Conservation (phyloP, 1,140 invertebrate genomes). For the Tetragnatha versicolor region DNA sequence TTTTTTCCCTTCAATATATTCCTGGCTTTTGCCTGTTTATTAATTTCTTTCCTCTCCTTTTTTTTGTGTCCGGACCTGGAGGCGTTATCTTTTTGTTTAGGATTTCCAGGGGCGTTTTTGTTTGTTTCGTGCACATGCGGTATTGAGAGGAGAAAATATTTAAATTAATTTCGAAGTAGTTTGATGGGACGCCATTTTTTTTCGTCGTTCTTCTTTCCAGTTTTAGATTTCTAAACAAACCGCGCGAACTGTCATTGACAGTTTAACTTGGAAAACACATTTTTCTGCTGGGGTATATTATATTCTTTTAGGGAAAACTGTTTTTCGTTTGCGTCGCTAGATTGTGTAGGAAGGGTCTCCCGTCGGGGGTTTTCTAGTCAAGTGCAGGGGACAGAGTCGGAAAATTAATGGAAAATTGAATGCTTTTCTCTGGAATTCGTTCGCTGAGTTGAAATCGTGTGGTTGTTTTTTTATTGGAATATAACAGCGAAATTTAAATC, state of each 20-base stretch:
- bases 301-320: too few relatives aligned
- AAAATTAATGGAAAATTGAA: too few relatives aligned
- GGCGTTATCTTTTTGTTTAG: slow-evolving; percentile 34
- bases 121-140: not conserved
- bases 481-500: too few relatives aligned
- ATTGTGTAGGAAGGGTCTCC: too few relatives aligned
- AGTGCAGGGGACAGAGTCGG: too few relatives aligned
- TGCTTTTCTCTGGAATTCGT: too few relatives aligned
- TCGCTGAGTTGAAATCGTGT: too few relatives aligned
- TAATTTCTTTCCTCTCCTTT: slow-evolving; percentile 27
- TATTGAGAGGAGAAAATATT: slow-evolving; percentile 40
- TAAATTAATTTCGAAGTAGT: slow-evolving; percentile 39
- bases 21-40: slow-evolving; percentile 23
- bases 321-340: too few relatives aligned
- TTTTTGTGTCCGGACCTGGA: not conserved
- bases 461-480: too few relatives aligned
- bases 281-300: slow-evolving; percentile 1
- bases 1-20: slow-evolving; percentile 36
- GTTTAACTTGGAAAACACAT: not conserved
- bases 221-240: slow-evolving; percentile 1
- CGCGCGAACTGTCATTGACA: slow-evolving; percentile 17
- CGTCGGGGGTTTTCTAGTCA: too few relatives aligned
- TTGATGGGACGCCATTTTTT: slow-evolving; percentile 26
- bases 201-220: not conserved
- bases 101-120: not conserved